Evolutionary conservation across 2,797 vertebrate species (phyloP).

Genomic region (Todus mexicanus): DNA sequence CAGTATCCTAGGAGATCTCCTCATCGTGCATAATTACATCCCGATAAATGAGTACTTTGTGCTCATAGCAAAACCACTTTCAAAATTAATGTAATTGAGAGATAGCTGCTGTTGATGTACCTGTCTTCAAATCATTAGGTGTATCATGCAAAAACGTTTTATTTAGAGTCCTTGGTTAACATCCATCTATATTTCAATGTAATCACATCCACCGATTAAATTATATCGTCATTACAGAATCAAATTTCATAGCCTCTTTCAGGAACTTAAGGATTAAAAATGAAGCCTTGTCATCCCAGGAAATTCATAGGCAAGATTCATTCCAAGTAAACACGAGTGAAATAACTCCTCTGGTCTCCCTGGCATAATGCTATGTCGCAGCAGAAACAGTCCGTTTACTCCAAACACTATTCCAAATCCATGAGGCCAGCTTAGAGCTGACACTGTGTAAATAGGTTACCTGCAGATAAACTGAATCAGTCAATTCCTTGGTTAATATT

Average conservation of each 20-base stretch:
- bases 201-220: not conserved
- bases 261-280: not conserved
- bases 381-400: not conserved
- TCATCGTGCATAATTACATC: slow-evolving; percentile 41
- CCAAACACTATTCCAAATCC: not conserved
- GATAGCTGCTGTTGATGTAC: not conserved
- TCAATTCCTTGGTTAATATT: not conserved
- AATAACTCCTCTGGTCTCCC: not conserved
- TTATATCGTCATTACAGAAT: not conserved
- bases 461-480: not conserved
- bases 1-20: slow-evolving; percentile 66
- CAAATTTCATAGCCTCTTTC: not conserved
- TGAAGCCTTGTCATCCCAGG: not conserved
- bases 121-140: not conserved
- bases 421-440: not conserved
- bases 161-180: not conserved
- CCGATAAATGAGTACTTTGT: slow-evolving; percentile 38
- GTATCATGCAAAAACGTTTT: not conserved
- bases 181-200: not conserved
- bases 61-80: slow-evolving; percentile 29
- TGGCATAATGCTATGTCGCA: not conserved
- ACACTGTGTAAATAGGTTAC: not conserved
- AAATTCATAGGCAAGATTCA: not conserved
- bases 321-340: not conserved
- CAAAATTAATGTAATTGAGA: slow-evolving; percentile 33